Conservation (phyloP, 2,888 invertebrate genomes). For the Eucera pruinosa region DNA sequence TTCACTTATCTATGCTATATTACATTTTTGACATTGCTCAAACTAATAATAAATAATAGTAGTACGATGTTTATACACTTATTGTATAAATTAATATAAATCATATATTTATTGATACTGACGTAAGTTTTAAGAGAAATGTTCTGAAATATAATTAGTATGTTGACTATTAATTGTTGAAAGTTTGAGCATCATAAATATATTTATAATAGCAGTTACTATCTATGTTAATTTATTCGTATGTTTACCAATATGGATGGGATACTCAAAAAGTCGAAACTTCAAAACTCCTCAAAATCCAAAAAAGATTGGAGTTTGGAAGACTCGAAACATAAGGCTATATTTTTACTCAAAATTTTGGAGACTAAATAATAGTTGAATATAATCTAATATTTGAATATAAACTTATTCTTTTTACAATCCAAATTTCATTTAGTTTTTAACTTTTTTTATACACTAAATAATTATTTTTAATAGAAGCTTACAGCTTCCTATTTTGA, state of each 20-base stretch:
- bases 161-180: constrained; percentile 25
- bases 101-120: neutral
- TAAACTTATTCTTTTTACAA: no score
- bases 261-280: no score
- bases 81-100: constrained; percentile 1
- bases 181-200: constrained; percentile 20
- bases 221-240: constrained; percentile 3
- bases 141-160: constrained; percentile 9
- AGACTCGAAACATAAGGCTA: no score
- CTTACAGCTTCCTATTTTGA: no score
- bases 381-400: no score
- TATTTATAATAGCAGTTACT: constrained; percentile 19
- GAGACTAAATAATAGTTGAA: no score
- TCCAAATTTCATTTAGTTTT: no score
- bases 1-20: neutral
- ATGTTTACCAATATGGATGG: neutral
- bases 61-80: constrained; percentile 6
- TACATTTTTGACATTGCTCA: constrained; percentile 6
- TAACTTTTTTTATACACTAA: no score
- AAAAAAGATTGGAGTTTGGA: no score
- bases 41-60: neutral
- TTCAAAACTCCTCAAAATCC: no score
- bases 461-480: no score
- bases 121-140: constrained; percentile 3
- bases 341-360: no score